phyloP scores from a whole-genome alignment of 2,888 invertebrate genomes.

The Stictocephala bisonia region DNA sequence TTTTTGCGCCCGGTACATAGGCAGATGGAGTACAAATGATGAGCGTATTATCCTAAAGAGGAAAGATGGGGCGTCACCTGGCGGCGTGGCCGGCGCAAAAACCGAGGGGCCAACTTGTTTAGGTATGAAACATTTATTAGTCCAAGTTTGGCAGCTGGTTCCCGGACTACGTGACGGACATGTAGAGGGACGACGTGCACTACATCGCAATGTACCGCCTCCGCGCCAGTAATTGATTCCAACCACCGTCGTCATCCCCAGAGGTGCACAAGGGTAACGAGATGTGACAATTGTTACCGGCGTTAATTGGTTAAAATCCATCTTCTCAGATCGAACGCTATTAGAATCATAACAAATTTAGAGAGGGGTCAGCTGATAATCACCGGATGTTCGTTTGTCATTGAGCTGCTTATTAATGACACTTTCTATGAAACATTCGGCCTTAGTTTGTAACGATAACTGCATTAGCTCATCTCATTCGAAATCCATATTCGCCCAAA shows the following conservation, averaged over 20 bases:
- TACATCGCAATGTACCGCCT: constrained; percentile 2
- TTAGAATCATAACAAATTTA: too few species aligned
- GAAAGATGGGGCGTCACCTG: constrained; percentile 44
- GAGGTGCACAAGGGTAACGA: too few species aligned
- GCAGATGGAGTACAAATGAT: constrained; percentile 38
- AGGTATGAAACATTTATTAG: constrained; percentile 57
- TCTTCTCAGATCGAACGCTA: too few species aligned
- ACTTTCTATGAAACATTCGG: too few species aligned
- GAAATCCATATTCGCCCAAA: too few species aligned
- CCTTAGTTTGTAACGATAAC: too few species aligned
- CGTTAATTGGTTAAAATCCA: too few species aligned
- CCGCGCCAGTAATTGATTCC: constrained; percentile 19
- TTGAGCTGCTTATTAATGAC: too few species aligned
- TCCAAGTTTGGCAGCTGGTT: constrained; percentile 47
- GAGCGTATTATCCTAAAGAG: constrained; percentile 45
- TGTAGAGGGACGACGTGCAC: constrained; percentile 28
- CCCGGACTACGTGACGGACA: constrained; percentile 36
- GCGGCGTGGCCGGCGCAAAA: constrained; percentile 40
- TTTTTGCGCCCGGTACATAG: constrained; percentile 7
- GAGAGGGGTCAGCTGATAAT: too few species aligned
- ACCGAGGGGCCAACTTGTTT: constrained; percentile 34
- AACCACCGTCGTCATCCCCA: background rate
- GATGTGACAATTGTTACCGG: too few species aligned
- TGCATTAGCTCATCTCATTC: too few species aligned
- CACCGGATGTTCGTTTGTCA: too few species aligned